These are phyloP conservation scores for Eudorcas thomsonii DNA, from an alignment of 2,113 vertebrate genomes.

Conservation along the genomic window DNA sequence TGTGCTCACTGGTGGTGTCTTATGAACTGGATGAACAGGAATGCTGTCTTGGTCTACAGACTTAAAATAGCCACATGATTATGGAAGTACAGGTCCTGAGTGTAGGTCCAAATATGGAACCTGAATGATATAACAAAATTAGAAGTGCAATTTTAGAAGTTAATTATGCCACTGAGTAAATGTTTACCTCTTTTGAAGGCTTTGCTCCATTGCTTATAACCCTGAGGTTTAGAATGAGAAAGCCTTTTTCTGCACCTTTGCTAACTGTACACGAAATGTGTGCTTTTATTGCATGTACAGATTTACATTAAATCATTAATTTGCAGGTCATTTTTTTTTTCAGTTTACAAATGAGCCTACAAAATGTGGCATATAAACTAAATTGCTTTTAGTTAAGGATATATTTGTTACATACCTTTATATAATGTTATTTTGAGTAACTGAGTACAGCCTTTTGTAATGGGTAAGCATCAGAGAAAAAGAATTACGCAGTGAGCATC, in stretches of 20 bases:
- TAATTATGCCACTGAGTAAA: constrained; percentile 49
- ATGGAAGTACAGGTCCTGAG: constrained; percentile 2
- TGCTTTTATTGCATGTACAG: constrained; percentile 63
- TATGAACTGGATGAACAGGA: background rate
- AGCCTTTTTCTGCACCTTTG: constrained; percentile 55
- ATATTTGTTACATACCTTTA: background rate
- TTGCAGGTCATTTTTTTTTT: constrained; percentile 67
- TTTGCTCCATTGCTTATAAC: constrained; percentile 50
- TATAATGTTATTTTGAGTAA: constrained; percentile 44
- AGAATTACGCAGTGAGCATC: background rate
- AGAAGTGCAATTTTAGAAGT: constrained; percentile 50
- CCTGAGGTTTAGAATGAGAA: constrained; percentile 45
- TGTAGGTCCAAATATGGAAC: constrained; percentile 20
- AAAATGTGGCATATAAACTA: constrained; percentile 35
- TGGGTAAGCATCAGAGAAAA: background rate
- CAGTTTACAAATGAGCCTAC: constrained; percentile 48
- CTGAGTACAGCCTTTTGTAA: background rate
- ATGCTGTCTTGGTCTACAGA: background rate
- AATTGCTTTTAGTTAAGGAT: constrained; percentile 18
- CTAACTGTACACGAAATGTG: constrained; percentile 70
- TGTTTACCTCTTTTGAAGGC: constrained; percentile 60
- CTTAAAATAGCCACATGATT: constrained; percentile 43
- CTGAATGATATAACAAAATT: constrained; percentile 17
- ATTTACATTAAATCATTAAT: constrained; percentile 61
- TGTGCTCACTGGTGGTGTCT: background rate